A percentile compares a stretch with the other conserved stretches of the same genome.
Evolutionary conservation across 2,888 invertebrate species (phyloP).

Genomic region (Megamerina dolium): DNA sequence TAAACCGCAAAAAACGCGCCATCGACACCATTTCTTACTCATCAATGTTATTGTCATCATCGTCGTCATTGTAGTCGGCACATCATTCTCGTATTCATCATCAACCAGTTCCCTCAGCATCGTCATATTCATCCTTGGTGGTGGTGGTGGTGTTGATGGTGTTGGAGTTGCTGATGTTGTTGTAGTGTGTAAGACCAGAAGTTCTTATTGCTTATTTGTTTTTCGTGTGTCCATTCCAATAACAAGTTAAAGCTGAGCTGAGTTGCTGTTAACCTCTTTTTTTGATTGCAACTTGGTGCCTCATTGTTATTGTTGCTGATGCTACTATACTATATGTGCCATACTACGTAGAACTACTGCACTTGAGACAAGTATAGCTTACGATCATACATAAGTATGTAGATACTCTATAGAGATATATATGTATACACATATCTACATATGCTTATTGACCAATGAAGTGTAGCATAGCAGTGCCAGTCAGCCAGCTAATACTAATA

Average conservation of each 20-base stretch:
- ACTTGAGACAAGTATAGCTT: too few species aligned
- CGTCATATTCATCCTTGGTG: slow-evolving; percentile 8
- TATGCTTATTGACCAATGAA: slow-evolving; percentile 11
- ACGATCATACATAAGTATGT: too few species aligned
- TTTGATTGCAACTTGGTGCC: slow-evolving; percentile 1
- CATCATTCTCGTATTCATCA: not conserved
- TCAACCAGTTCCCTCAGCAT: slow-evolving; percentile 11
- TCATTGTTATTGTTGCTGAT: not conserved
- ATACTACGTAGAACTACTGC: too few species aligned
- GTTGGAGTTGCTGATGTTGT: slow-evolving; percentile 8
- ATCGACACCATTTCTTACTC: not conserved
- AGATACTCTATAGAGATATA: too few species aligned
- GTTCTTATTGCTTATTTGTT: slow-evolving; percentile 18
- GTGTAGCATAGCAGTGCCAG: slow-evolving; percentile 14
- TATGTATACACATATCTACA: too few species aligned
- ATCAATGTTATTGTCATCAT: not conserved
- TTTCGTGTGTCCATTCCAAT: slow-evolving; percentile 12
- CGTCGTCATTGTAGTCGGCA: slow-evolving; percentile 2
- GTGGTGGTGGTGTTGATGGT: slow-evolving; percentile 3
- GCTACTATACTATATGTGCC: too few species aligned
- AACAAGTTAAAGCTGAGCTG: too few species aligned
- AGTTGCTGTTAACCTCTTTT: too few species aligned
- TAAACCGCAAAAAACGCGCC: slow-evolving; percentile 1
- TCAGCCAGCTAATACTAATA: too few species aligned
- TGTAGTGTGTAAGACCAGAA: slow-evolving; percentile 25